These are phyloP conservation scores for Ctenochaetus hawaiiensis DNA, from an alignment of 2,797 vertebrate genomes.

Conservation along the genomic window DNA sequence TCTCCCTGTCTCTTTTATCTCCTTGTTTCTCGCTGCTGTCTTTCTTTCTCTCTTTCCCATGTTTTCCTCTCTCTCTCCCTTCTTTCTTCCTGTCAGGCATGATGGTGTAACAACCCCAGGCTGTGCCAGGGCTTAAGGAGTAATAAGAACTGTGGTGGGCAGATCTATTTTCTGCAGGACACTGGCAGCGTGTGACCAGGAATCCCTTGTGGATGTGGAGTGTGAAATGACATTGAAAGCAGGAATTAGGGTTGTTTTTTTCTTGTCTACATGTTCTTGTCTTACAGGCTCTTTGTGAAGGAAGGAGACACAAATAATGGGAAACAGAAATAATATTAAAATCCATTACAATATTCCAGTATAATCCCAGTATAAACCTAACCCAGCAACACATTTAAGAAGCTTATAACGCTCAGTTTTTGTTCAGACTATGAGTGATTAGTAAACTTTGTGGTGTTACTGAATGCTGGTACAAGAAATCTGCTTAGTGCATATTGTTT, in stretches of 20 bases:
- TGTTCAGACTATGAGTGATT: not conserved
- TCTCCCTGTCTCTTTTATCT: constrained; percentile 36
- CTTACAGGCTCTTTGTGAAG: constrained; percentile 25
- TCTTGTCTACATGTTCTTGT: constrained; percentile 8
- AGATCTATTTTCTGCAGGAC: constrained; percentile 79
- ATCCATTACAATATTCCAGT: constrained; percentile 1
- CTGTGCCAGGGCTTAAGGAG: constrained; percentile 68
- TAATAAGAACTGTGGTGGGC: constrained; percentile 64
- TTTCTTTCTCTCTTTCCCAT: constrained; percentile 17
- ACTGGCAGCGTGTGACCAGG: constrained; percentile 60
- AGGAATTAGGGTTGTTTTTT: constrained; percentile 41
- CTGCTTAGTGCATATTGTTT: not conserved
- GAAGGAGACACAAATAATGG: constrained; percentile 18
- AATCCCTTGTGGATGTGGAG: constrained; percentile 70
- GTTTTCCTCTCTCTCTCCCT: constrained; percentile 10
- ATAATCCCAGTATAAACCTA: too few species aligned
- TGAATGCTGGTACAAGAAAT: not conserved
- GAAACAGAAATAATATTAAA: constrained; percentile 5
- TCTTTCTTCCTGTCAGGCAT: constrained; percentile 57
- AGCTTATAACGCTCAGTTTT: not conserved
- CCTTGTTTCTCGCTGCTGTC: constrained; percentile 20
- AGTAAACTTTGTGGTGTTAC: not conserved
- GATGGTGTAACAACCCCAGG: constrained; percentile 63
- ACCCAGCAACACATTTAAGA: constrained; percentile 2
- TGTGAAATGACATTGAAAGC: constrained; percentile 75